phyloP scores from a whole-genome alignment of 2,888 invertebrate species.

The Drepanosiphum platanoidis region DNA sequence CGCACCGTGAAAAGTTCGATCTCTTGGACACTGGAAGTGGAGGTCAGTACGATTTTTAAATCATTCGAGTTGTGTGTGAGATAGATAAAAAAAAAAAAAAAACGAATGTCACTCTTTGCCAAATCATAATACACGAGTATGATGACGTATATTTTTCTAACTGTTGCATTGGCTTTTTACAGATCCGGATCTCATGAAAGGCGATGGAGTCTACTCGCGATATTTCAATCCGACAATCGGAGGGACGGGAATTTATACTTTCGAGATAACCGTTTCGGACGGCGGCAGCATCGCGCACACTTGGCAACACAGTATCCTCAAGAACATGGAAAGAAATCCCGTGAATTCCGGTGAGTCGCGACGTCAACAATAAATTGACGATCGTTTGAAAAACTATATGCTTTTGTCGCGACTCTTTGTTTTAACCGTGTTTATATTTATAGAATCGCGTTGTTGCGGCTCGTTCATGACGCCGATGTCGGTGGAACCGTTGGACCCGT shows the following conservation, averaged over 20 bases:
- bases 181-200: conserved; percentile 75
- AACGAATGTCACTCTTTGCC: no score
- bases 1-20: conserved; percentile 67
- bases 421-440: conserved; percentile 66
- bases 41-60: conserved; percentile 65
- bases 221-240: conserved; percentile 71
- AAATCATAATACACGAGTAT: no score
- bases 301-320: conserved; percentile 66
- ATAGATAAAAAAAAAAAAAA: no score
- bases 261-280: conserved; percentile 70
- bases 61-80: no score
- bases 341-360: conserved; percentile 39
- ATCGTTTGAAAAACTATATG: neutral
- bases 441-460: conserved; percentile 71
- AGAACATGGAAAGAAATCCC: conserved; percentile 58
- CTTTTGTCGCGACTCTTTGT: neutral
- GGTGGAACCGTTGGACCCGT: conserved; percentile 69
- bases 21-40: conserved; percentile 73
- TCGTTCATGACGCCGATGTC: conserved; percentile 69
- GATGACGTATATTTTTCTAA: neutral
- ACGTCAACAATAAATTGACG: no score
- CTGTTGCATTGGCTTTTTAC: conserved; percentile 45
- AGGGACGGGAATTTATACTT: conserved; percentile 69
- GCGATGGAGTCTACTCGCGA: conserved; percentile 75
- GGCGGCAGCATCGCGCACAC: conserved; percentile 72